Base-by-base conservation (phyloP, 2,113 vertebrate genomes). In the Mola mola region DNA sequence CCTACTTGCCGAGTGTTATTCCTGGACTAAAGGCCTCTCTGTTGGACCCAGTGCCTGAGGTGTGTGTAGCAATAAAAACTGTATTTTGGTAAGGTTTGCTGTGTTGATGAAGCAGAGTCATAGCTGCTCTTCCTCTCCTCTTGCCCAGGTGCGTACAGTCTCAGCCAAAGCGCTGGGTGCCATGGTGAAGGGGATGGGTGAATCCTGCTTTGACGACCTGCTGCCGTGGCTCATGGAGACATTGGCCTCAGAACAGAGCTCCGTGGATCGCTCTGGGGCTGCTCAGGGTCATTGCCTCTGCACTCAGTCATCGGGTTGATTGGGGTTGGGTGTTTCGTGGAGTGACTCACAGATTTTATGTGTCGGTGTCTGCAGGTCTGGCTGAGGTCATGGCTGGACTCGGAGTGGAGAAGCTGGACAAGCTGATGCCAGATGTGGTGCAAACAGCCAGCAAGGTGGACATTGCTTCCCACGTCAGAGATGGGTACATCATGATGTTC, bases 401-500 rank as follows among this genome's bases (percentile, higher is more conserved):
- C 16, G 97, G 97, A 5, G 97, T 98, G 16, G 97, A 99, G 88
- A 99, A 99, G 81, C 88, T 99, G 80, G 96, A 99, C 62, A 99
- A 98, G 68, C 90, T 99, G 78, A 99, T 99, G 96, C 97, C 97
- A 15, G 97, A 99, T 63, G 97, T 99, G 8, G 97, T 99, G 47
- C 95, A 95, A 12, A 99, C 96, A 3, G 97, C 97, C 77, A 97
- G 96, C 87, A 98, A 98, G 85, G 88, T 96, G 62, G 97, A 99
- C 85, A 98, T 99, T 3, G 96, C 97, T 1, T 97, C 97, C 17
- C 96, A 99, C 0, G 97, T 99, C 64, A 94, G 97, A 52, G 97
- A 99, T n/a, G 97, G 97, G 57, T 99, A 99, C 79, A 98, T 99
- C 70, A 98, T 99, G 97, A 98, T 99, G 97, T 99, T 99, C 87